Evolutionary conservation across 2,888 invertebrate species (phyloP), one percentile per base, ranked within the genome.

Genomic region (Ametastegia equiseti): DNA sequence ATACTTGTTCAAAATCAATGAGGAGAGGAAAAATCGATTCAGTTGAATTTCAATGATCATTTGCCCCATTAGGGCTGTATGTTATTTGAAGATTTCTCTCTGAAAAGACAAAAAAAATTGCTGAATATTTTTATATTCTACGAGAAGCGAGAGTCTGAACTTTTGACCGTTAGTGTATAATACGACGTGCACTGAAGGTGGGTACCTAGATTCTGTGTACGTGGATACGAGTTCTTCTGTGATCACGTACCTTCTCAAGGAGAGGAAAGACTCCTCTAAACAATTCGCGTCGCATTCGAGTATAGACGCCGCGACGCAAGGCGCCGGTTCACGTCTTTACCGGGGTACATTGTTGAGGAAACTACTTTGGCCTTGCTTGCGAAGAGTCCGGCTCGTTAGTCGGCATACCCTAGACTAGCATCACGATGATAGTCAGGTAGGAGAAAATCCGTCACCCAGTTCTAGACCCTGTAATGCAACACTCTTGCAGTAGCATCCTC

Each of bases 241-340:
- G 71, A 71, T 71, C 71, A 71, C 71, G 71, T 30, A 71, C 7
- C 47, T 71, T 23, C 42, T 71, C 71, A 27, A 47, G 47, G 71
- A 71, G 23, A 71, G 71, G 47, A 30, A 71, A 47, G 15, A 65
- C 23, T 13, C n/a, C n/a, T n/a, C 69, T 82, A 73, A 83, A 75
- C 54, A 79, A 84, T 84, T 83, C 81, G 71, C 80, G 75, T 81
- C 82, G 82, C 83, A 84, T 84, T 83, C 83, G 82, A 71, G n/a
- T n/a, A n/a, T n/a, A n/a, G 80, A 65, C 82, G 71, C 36, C 71
- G n/a, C n/a, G n/a, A n/a, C n/a, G n/a, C n/a, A n/a, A n/a, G n/a
- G n/a, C n/a, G n/a, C n/a, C n/a, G n/a, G n/a, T 71, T 47, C 27
- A 45, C 27, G 73, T 73, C 47, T 30, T 19, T 71, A 19, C 47